Percentiles rank a stretch among this genome's conserved stretches.
Evolutionary conservation across 2,113 vertebrate species (phyloP).

Genomic region (Lepisosteus oculatus): DNA sequence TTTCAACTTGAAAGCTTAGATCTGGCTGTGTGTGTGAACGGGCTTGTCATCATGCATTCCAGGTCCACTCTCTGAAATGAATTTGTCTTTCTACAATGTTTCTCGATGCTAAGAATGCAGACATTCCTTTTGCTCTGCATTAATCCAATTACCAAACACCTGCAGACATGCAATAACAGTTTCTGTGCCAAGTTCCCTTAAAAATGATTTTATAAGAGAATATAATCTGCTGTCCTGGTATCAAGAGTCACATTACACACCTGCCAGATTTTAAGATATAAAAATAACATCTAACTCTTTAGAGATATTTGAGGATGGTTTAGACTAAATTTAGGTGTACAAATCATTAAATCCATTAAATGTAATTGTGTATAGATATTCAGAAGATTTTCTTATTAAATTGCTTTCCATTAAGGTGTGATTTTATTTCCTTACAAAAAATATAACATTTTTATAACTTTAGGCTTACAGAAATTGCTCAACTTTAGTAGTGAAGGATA

Average conservation of each 20-base stretch:
- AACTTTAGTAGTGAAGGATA: no score
- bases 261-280: conserved; percentile 72
- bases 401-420: not conserved
- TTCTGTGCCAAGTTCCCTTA: conserved; percentile 71
- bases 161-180: conserved; percentile 87
- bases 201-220: conserved; percentile 70
- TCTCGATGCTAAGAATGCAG: conserved; percentile 59
- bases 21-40: conserved; percentile 66
- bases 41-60: conserved; percentile 77
- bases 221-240: conserved; percentile 74
- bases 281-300: conserved; percentile 59
- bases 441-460: not conserved
- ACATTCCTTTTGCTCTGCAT: conserved; percentile 80
- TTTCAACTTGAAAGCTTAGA: conserved; percentile 65
- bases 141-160: conserved; percentile 94
- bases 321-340: conserved; percentile 48
- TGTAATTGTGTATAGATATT: conserved; percentile 15
- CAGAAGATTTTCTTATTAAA: conserved; percentile 9
- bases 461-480: no score
- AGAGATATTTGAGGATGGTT: conserved; percentile 50
- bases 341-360: conserved; percentile 46
- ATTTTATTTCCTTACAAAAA: no score
- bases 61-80: conserved; percentile 65
- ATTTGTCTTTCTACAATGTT: conserved; percentile 68
- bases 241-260: conserved; percentile 77